Evolutionary conservation across 1,140 invertebrate species (phyloP), one percentile per base, ranked within the genome.

Genomic region (Himalopsyche phryganea): DNA sequence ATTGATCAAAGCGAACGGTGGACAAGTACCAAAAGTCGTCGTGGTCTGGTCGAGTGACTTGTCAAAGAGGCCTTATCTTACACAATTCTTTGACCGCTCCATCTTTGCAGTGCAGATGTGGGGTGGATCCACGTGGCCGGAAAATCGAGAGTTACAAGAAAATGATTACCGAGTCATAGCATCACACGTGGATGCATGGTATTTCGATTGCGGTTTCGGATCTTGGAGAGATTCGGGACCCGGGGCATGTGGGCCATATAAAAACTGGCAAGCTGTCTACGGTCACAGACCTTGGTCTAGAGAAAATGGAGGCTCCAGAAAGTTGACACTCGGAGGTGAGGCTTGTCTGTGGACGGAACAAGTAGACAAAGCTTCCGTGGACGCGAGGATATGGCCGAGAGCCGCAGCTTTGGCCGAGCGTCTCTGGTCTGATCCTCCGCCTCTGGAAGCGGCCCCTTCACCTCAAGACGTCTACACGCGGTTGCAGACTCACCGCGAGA

Each of bases 181-280:
- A 28, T 91, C 89, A 0, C 89, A 92, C 67, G 88, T 90, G 20
- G 89, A 92, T 67, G 87, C 88, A 1, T 91, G 88, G 89, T 91
- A 92, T 72, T 77, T 93, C 49, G 89, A 92, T 66, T 92, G 90
- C 65, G 89, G 89, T 0, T 91, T 89, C 67, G 88, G 88, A 1
- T 85, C 82, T 38, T 92, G 89, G 89, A 74, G 89, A 6, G 87
- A 88, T 69, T 69, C 77, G 64, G 63, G 79, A 55, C 77, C 73
- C 40, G 87, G 85, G 0, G 86, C 88, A 36, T 92, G 90, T 66
- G 86, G 88, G 4, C 87, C 89, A 1, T 91, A 91, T 67, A 80
- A 86, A 38, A 88, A 86, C 1, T 92, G 90, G 90, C 89, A 91
- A 69, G 86, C 84, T 48, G 83, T 91, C 1, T 92, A 92, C 69